phyloP scores from a whole-genome alignment of 1,140 invertebrate genomes.

The Bombus balteatus region DNA sequence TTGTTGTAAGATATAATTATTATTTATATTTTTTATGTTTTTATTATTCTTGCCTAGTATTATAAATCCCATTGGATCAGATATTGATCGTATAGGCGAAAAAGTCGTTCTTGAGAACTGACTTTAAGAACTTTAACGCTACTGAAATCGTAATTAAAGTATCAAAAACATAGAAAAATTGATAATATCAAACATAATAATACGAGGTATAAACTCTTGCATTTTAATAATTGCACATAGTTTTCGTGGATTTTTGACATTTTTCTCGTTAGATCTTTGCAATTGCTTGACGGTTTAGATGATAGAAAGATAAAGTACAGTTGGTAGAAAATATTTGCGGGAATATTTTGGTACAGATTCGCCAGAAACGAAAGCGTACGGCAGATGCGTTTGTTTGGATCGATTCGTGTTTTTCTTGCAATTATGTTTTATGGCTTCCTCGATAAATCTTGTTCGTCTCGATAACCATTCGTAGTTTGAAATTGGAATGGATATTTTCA shows the following conservation, averaged over 20 bases:
- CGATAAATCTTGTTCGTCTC: neutral
- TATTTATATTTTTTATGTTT: too few species aligned
- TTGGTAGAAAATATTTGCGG: neutral
- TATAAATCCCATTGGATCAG: too few species aligned
- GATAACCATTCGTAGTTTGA: neutral
- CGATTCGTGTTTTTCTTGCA: neutral
- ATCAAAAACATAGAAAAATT: too few species aligned
- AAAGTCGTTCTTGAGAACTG: too few species aligned
- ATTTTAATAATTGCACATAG: neutral
- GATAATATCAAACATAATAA: too few species aligned
- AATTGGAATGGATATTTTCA: neutral
- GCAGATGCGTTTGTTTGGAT: constrained; percentile 1
- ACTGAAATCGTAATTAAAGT: neutral
- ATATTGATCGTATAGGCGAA: too few species aligned
- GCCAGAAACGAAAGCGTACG: neutral
- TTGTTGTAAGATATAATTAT: too few species aligned
- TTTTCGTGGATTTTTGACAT: neutral
- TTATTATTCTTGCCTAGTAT: too few species aligned
- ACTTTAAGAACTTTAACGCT: neutral
- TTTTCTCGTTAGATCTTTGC: neutral
- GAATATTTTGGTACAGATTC: neutral
- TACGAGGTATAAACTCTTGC: neutral
- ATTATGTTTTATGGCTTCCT: constrained; percentile 10
- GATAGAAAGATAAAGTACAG: neutral
- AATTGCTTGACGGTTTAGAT: neutral